A percentile compares a stretch with the other conserved stretches of the same genome.
Evolutionary conservation across 2,113 vertebrate species (phyloP).

Genomic region (Calcarius ornatus): DNA sequence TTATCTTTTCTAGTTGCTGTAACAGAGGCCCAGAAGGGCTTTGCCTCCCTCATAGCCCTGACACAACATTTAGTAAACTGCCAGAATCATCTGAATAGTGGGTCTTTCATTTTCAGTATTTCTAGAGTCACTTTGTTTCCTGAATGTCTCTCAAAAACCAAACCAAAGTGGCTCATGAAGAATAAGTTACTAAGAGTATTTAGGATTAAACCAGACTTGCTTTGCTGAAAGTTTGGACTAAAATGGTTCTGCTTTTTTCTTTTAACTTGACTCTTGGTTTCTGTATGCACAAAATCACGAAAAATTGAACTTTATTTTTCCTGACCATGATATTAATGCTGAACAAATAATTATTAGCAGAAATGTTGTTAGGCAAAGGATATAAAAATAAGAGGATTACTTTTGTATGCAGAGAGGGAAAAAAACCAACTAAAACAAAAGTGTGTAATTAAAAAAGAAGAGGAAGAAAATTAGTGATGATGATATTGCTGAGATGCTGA

Average conservation of each 20-base stretch:
- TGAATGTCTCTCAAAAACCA: neutral
- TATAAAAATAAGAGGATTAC: neutral
- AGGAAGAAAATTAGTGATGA: conserved; percentile 37
- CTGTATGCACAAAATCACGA: neutral
- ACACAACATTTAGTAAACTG: neutral
- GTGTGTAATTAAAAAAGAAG: neutral
- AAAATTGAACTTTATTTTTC: neutral
- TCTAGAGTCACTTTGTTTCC: neutral
- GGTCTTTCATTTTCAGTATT: neutral
- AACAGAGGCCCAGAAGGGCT: neutral
- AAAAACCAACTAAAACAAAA: neutral
- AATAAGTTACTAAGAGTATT: neutral
- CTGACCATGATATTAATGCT: neutral
- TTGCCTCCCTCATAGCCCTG: neutral
- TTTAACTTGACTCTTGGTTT: neutral
- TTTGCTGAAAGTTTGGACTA: neutral
- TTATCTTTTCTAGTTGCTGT: neutral
- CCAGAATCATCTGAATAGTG: neutral
- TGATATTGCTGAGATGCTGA: conserved; percentile 23
- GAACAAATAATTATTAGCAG: neutral
- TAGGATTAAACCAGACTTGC: neutral
- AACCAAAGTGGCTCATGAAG: neutral
- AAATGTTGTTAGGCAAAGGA: neutral
- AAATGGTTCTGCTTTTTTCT: neutral
- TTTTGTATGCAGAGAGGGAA: neutral